These are phyloP conservation scores for Mylabris phalerata DNA, from an alignment of 1,140 invertebrate genomes.

Conservation along the genomic window DNA sequence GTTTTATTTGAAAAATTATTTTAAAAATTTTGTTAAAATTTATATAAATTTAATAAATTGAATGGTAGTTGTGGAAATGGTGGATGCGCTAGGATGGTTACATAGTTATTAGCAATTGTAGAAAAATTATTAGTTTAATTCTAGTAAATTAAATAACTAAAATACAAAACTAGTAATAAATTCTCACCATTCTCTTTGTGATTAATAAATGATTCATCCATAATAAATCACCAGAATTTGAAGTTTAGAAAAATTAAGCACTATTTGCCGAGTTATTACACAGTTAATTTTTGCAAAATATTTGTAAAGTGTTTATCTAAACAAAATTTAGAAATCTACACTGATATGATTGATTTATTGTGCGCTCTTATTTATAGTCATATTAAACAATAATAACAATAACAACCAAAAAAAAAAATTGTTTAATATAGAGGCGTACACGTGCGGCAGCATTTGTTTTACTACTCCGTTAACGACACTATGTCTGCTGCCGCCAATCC, in stretches of 20 bases:
- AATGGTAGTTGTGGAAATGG: not conserved
- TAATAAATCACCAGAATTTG: no score
- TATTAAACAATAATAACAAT: no score
- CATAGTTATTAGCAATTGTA: not conserved
- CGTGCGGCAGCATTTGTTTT: slow-evolving; percentile 7
- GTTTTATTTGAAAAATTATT: no score
- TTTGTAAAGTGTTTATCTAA: not conserved
- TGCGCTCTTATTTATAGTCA: not conserved
- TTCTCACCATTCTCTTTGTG: no score
- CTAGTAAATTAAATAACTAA: no score
- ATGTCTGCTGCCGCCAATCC: slow-evolving; percentile 20
- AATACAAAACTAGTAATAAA: no score
- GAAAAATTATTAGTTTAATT: not conserved
- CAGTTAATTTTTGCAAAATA: no score
- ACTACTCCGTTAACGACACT: slow-evolving; percentile 6
- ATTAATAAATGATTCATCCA: no score
- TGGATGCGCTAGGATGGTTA: not conserved
- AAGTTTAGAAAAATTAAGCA: no score
- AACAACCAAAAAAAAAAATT: not conserved
- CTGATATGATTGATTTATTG: slow-evolving; percentile 11
- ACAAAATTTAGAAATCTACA: not conserved
- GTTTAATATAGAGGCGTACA: not conserved
- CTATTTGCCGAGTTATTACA: no score
- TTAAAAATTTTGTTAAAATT: no score
- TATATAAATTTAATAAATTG: not conserved